These are phyloP conservation scores for Cryptoleucopteryx plumbea DNA, from an alignment of 2,113 vertebrate genomes.

Conservation along the genomic window DNA sequence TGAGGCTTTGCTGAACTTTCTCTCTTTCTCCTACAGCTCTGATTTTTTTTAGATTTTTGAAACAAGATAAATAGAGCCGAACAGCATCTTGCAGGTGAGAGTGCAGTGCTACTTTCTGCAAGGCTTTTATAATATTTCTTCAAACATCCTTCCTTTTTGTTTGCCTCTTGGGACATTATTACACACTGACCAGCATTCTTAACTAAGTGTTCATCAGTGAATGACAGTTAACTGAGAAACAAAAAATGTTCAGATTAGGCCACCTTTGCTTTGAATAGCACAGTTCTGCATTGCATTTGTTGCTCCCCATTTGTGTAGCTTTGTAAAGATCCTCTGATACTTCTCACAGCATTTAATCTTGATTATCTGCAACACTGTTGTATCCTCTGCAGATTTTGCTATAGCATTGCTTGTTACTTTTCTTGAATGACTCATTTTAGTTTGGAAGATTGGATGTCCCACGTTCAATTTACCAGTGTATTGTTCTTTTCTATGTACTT, in stretches of 20 bases:
- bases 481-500: not conserved
- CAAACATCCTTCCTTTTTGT: not conserved
- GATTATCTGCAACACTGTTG: not conserved
- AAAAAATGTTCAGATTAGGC: not conserved
- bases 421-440: not conserved
- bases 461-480: not conserved
- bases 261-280: not conserved
- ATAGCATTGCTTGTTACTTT: not conserved
- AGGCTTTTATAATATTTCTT: not conserved
- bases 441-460: not conserved
- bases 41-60: not conserved
- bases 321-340: not conserved
- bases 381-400: not conserved
- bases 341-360: not conserved
- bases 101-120: not conserved
- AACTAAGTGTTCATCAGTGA: not conserved
- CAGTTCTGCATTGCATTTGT: not conserved
- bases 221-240: not conserved
- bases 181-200: not conserved
- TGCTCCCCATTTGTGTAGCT: not conserved
- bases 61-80: not conserved
- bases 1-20: not conserved
- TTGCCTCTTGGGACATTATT: not conserved
- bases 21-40: not conserved
- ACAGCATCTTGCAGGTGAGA: not conserved